These are phyloP conservation scores for Emmelina monodactyla DNA, from an alignment of 2,888 invertebrate genomes.

Conservation along the genomic window DNA sequence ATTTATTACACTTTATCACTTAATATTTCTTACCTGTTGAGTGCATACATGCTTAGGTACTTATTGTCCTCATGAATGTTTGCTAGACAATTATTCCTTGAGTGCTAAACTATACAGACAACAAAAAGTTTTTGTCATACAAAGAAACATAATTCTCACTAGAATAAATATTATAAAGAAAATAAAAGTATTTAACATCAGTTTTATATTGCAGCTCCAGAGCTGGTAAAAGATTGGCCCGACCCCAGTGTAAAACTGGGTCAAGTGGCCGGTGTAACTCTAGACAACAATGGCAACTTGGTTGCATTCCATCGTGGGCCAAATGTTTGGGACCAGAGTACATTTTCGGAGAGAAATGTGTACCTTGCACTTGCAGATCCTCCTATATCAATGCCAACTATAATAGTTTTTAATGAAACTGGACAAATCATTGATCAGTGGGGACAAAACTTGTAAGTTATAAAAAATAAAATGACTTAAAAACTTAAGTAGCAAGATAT, in stretches of 20 bases:
- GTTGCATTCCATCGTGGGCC: conserved; percentile 84
- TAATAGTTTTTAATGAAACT: conserved; percentile 69
- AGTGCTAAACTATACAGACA: no score
- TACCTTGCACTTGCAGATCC: conserved; percentile 61
- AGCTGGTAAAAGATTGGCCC: conserved; percentile 67
- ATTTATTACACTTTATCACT: not conserved
- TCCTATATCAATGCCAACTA: conserved; percentile 70
- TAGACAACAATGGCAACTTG: conserved; percentile 76
- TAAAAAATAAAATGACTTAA: no score
- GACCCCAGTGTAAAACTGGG: conserved; percentile 64
- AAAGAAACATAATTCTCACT: no score
- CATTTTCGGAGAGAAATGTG: conserved; percentile 68
- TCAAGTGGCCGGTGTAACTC: conserved; percentile 82
- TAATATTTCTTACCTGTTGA: not conserved
- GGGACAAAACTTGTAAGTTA: conserved; percentile 73
- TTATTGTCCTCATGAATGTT: no score
- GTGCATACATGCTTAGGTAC: no score
- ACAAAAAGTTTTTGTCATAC: no score
- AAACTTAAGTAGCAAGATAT: no score
- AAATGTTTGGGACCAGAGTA: conserved; percentile 67
- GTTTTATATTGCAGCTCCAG: conserved; percentile 45
- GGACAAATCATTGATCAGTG: conserved; percentile 71
- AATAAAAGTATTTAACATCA: not conserved
- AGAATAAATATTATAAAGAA: no score
- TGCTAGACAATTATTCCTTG: no score